Conservation (phyloP, 2,797 vertebrate species). For the Aratinga solstitialis region DNA sequence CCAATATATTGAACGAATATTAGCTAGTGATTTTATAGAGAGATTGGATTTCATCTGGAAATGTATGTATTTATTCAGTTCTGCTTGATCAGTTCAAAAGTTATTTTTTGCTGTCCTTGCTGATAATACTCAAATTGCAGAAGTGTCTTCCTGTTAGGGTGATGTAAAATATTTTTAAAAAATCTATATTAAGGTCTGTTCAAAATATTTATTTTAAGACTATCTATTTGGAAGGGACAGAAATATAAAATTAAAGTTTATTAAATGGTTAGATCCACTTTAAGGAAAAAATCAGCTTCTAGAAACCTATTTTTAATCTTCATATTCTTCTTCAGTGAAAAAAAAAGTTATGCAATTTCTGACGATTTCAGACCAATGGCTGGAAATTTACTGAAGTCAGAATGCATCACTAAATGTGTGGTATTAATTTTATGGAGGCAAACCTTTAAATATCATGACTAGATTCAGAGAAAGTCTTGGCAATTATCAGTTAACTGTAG, state of each 20-base stretch:
- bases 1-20: not conserved
- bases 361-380: not conserved
- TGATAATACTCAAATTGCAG: not conserved
- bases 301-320: not conserved
- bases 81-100: not conserved
- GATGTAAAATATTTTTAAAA: not conserved
- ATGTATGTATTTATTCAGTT: not conserved
- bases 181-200: not conserved
- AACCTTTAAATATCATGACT: not conserved
- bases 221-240: not conserved
- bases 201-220: not conserved
- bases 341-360: not conserved
- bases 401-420: not conserved
- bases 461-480: not conserved
- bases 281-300: not conserved
- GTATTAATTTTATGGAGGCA: not conserved
- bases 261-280: not conserved
- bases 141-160: not conserved
- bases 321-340: not conserved
- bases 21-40: not conserved
- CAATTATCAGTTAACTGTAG: not conserved
- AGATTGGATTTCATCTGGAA: not conserved
- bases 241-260: not conserved
- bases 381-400: not conserved
- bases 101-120: not conserved